These are phyloP conservation scores for Cuculus canorus DNA, from an alignment of 2,797 vertebrate species.

Conservation along the genomic window DNA sequence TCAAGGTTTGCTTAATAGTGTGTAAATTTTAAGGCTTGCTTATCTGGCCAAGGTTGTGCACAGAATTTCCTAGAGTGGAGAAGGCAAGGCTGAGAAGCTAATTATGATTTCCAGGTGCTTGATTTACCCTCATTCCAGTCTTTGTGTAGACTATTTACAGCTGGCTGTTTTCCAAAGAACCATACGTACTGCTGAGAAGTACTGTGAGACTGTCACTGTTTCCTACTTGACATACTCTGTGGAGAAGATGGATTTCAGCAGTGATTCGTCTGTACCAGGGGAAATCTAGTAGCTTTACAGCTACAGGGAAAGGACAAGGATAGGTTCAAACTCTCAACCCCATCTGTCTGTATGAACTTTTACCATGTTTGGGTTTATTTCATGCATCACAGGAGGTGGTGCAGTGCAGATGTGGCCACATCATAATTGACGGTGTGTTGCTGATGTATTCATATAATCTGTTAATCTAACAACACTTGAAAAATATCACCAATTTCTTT, in stretches of 20 bases:
- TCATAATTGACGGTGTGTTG: background rate
- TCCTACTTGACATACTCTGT: background rate
- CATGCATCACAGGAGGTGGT: background rate
- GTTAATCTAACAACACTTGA: background rate
- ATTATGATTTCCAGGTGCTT: background rate
- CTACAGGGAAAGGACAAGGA: background rate
- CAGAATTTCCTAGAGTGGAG: background rate
- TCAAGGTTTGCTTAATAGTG: background rate
- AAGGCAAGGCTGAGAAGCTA: background rate
- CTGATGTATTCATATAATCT: background rate
- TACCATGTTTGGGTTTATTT: conserved; percentile 2
- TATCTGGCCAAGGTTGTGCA: background rate
- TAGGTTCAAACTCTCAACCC: background rate
- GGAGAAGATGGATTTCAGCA: background rate
- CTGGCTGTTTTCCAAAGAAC: background rate
- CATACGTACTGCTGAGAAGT: background rate
- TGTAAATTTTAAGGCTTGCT: background rate
- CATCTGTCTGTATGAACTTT: background rate
- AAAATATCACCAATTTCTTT: background rate
- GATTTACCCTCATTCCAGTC: background rate
- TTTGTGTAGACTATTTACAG: background rate
- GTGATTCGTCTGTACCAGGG: background rate
- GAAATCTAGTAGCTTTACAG: background rate
- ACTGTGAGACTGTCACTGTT: background rate
- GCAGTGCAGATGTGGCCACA: background rate